These are phyloP conservation scores for Drosophila sp. DNA, from an alignment of 1,140 invertebrate genomes.

Conservation along the genomic window DNA sequence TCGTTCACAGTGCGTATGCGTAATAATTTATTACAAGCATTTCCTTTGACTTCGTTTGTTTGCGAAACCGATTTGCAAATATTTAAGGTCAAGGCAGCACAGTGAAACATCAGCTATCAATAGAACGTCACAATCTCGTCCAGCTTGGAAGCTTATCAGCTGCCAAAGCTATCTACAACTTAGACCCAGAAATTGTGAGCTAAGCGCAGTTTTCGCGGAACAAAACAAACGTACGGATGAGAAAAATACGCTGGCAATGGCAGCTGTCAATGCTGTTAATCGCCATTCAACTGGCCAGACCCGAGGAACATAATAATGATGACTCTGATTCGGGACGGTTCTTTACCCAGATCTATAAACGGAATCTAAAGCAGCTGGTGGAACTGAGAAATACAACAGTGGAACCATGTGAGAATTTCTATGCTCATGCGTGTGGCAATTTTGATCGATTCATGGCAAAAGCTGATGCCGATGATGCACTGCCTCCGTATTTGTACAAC, in stretches of 20 bases:
- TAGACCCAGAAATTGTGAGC: conserved; percentile 24
- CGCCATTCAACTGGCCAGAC: conserved; percentile 3
- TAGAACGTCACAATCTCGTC: conserved; percentile 30
- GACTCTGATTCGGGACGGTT: conserved; percentile 40
- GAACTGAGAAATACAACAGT: conserved; percentile 51
- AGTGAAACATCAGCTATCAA: conserved; percentile 22
- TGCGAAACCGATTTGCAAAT: conserved; percentile 30
- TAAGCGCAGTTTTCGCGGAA: conserved; percentile 59
- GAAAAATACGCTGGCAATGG: conserved; percentile 46
- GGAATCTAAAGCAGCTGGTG: conserved; percentile 55
- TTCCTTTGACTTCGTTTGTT: conserved; percentile 6
- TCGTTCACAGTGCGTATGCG: conserved; percentile 50
- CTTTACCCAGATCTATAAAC: conserved; percentile 63
- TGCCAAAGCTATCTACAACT: conserved; percentile 4
- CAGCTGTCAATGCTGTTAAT: conserved; percentile 32
- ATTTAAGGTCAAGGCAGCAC: conserved; percentile 65
- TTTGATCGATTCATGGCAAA: conserved; percentile 9
- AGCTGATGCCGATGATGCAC: conserved; percentile 36
- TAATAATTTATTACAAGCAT: conserved; percentile 31
- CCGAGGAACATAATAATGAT: not conserved
- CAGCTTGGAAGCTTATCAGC: conserved; percentile 56
- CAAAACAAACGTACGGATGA: conserved; percentile 60
- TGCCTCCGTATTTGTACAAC: conserved; percentile 73
- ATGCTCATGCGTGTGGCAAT: conserved; percentile 74
- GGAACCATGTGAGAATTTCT: conserved; percentile 73